Evolutionary conservation across 2,113 vertebrate genomes (phyloP).

Genomic region (Donacobius atricapilla): DNA sequence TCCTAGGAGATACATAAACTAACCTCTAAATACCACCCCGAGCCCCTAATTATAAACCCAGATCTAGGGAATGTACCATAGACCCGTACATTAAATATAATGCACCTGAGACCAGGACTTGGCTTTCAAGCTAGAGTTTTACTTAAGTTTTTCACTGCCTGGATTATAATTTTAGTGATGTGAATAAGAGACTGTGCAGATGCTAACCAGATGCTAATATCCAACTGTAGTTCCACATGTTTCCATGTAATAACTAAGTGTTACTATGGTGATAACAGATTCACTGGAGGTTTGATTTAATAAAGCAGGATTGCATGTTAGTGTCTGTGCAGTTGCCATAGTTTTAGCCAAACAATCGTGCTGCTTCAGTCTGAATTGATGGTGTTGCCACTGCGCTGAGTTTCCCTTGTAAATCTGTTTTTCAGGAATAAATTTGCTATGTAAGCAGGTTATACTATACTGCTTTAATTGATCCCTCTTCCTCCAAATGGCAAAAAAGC

Average conservation of each 20-base stretch:
- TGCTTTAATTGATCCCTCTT: not conserved
- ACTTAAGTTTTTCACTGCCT: constrained; percentile 33
- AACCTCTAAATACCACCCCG: not conserved
- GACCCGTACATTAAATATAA: constrained; percentile 2
- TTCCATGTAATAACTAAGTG: constrained; percentile 69
- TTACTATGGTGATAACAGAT: constrained; percentile 75
- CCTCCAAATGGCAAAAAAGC: not conserved
- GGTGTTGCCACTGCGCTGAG: constrained; percentile 32
- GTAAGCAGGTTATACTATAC: constrained; percentile 31
- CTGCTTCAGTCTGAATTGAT: constrained; percentile 40
- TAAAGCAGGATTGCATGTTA: constrained; percentile 60
- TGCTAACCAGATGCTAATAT: constrained; percentile 71
- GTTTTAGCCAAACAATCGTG: constrained; percentile 64
- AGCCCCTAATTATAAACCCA: constrained; percentile 42
- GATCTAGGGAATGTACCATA: not conserved
- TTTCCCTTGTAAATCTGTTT: constrained; percentile 23
- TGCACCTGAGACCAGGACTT: constrained; percentile 44
- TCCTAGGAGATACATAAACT: constrained; percentile 48
- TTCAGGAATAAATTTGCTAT: constrained; percentile 24
- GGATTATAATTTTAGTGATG: constrained; percentile 43
- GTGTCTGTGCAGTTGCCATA: constrained; percentile 66
- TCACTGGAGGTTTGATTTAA: constrained; percentile 70
- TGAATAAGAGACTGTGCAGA: constrained; percentile 63
- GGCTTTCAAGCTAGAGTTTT: constrained; percentile 25
- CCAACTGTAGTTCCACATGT: constrained; percentile 65